Base-by-base conservation (phyloP, 2,888 invertebrate species). In the Zygothrica quintamaculata region DNA sequence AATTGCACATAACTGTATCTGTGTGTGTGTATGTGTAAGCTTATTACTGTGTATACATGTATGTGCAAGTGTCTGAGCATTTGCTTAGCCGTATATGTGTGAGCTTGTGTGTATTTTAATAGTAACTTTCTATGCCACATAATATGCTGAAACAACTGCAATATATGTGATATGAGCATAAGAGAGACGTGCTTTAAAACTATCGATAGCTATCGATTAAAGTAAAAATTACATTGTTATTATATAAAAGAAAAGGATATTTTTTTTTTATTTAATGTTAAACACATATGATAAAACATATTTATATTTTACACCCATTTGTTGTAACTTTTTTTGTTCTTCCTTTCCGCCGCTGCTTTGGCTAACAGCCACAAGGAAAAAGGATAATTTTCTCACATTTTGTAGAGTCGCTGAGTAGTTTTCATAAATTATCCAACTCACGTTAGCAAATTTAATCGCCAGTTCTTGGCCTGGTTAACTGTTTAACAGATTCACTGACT, bases 341-440 rank as follows among this genome's bases (percentile, higher is more conserved):
- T 52, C 48, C 22, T 12, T 18, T 11, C 55, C 5, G 12, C 46
- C 53, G 65, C 55, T n/a, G n/a, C n/a, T 34, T 15, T 44, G 22
- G 33, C 33, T 55, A 50, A 13, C 22, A 46, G 33, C 62, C 62
- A 64, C 51, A 69, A n/a, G n/a, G n/a, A n/a, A n/a, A n/a, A n/a
- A 62, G 74, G 79, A 82, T 74, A 64, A 87, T 87, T 87, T 85
- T 72, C 88, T 86, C 84, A 86, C 80, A 81, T 81, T 81, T 56
- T 56, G 61, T 61, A 72, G 64, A 59, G 67, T 76, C 88, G 87
- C 76, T 81, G 86, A 79, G 88, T 76, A 72, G 86, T 82, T 81
- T 87, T 81, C 86, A 87, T 81, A 79, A 88, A 81, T 88, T 86
- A 79, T 74, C 84, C 69, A 68, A 65, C 58, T 77, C 64, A 68